phyloP scores from a whole-genome alignment of 2,113 vertebrate genomes.

The Glaucidium brasilianum region DNA sequence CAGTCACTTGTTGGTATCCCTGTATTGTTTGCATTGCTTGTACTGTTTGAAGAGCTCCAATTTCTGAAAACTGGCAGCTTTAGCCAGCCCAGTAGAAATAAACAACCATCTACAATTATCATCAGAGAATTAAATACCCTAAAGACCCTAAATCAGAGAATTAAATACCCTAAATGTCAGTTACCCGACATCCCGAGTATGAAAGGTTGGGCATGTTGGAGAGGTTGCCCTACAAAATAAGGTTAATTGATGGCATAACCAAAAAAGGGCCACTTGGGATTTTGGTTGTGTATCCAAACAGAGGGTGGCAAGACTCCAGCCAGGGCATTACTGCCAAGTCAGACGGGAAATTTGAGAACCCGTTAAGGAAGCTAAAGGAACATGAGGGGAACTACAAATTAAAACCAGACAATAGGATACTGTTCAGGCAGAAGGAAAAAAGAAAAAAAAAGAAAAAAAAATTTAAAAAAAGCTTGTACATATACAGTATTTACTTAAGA shows the following conservation, averaged over 20 bases:
- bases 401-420: not conserved
- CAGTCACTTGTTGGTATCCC: not conserved
- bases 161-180: not conserved
- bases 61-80: conserved; percentile 15
- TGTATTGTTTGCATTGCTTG: conserved; percentile 28
- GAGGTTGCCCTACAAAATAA: not conserved
- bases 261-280: not conserved
- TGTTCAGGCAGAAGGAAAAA: not conserved
- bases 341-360: not conserved
- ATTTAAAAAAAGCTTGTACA: not conserved
- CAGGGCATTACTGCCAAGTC: not conserved
- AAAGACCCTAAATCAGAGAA: not conserved
- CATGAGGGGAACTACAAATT: not conserved
- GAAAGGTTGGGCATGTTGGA: not conserved
- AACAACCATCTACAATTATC: not conserved
- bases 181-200: rapidly evolving
- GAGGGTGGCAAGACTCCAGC: not conserved
- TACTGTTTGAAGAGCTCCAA: not conserved
- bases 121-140: not conserved
- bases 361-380: not conserved
- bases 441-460: not conserved
- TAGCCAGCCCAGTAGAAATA: not conserved
- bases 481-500: not conserved
- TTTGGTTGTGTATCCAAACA: not conserved
- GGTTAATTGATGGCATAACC: not conserved